Percentiles rank a stretch among this genome's conserved stretches.
These are phyloP conservation scores for Valencia hispanica DNA, from an alignment of 2,797 vertebrate species.

Conservation along the genomic window DNA sequence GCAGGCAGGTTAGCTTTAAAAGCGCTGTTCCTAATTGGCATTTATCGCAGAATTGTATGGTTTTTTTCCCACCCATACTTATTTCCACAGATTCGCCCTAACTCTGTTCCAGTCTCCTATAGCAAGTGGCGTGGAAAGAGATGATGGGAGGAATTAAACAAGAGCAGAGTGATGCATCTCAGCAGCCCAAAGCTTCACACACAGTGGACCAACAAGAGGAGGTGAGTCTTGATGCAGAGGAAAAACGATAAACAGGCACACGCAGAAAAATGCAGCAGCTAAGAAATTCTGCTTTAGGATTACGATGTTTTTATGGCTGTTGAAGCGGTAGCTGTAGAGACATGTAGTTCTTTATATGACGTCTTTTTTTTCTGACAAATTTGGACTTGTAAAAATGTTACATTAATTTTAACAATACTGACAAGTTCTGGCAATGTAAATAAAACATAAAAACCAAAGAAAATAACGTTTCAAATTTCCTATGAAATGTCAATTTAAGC, in stretches of 20 bases:
- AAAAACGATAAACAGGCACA: neutral
- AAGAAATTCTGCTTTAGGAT: neutral
- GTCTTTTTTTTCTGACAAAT: no score
- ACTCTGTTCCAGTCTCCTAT: neutral
- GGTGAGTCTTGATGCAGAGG: constrained; percentile 71
- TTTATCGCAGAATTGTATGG: neutral
- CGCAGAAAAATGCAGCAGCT: neutral
- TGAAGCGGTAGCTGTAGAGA: neutral
- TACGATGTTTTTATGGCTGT: neutral
- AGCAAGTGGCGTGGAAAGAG: constrained; percentile 4
- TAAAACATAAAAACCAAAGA: neutral
- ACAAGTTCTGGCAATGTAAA: neutral
- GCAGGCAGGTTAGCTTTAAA: constrained; percentile 50
- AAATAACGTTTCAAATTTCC: neutral
- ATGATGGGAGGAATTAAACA: constrained; percentile 92
- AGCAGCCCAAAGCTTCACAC: constrained; percentile 70
- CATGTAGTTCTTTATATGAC: neutral
- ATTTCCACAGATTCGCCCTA: neutral
- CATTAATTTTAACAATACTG: neutral
- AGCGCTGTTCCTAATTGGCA: neutral
- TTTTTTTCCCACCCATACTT: neutral
- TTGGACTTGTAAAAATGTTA: no score
- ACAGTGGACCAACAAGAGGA: constrained; percentile 82
- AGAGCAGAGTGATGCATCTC: constrained; percentile 86
- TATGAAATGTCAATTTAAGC: neutral